Evolutionary conservation across 2,113 vertebrate species (phyloP).

Genomic region (Australoheros scitulus): DNA sequence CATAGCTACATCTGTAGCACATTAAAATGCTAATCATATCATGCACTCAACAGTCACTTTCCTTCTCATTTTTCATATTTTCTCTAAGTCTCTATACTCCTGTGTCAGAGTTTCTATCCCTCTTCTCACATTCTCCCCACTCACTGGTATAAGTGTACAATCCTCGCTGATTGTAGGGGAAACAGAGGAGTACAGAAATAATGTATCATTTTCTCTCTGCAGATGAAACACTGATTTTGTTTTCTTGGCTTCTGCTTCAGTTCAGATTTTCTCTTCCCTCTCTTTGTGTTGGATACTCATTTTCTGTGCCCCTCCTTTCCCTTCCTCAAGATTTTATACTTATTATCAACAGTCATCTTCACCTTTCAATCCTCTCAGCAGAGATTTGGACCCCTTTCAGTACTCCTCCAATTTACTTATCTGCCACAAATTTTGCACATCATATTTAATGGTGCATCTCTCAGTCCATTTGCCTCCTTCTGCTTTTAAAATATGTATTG

Average conservation of each 20-base stretch:
- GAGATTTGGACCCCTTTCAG: neutral
- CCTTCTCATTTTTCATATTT: conserved; percentile 29
- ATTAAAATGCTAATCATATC: conserved; percentile 57
- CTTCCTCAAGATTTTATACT: neutral
- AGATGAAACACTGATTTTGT: conserved; percentile 32
- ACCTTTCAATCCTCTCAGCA: neutral
- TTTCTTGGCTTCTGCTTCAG: conserved; percentile 8
- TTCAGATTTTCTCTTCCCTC: neutral
- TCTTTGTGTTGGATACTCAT: conserved; percentile 3
- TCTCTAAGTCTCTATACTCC: conserved; percentile 18
- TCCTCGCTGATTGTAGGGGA: conserved; percentile 43
- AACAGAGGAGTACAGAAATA: conserved; percentile 62
- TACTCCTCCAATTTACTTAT: neutral
- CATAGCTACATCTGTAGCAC: conserved; percentile 32
- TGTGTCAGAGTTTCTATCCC: neutral
- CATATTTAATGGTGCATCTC: neutral
- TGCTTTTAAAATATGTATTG: conserved; percentile 66
- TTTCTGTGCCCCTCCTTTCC: neutral
- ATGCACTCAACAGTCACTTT: conserved; percentile 38
- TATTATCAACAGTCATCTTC: neutral
- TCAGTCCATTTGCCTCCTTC: conserved; percentile 5
- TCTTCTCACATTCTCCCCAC: conserved; percentile 5
- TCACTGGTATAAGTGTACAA: conserved; percentile 34
- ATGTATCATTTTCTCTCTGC: conserved; percentile 43
- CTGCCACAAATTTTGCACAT: neutral